Base-by-base conservation (phyloP, 2,888 invertebrate genomes). In the Eugnorisma glareosa region DNA sequence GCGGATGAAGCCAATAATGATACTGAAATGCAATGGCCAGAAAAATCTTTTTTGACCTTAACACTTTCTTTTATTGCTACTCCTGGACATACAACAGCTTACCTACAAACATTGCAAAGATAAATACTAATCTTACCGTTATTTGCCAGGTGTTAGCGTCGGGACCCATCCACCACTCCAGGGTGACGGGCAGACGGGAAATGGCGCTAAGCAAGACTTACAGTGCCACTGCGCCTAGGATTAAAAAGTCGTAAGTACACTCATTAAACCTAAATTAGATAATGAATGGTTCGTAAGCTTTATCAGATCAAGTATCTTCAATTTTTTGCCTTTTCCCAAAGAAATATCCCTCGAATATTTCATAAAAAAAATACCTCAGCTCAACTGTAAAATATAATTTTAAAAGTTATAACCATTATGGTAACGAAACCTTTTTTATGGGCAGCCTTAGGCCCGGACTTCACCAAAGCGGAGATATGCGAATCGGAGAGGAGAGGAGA, bases 221-320 rank as follows among this genome's bases (percentile, higher is more conserved):
- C 93, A 98, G 98, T 93, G 98, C 98, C 67, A 98, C 98, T 11
- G 98, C 98, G 35, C 98, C 99, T 68, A 97, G 98, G 91, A 97
- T 98, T 89, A 99, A 98, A 95, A 99, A 98, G 96, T 97, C 97
- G 98, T 98, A 96, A 97, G 97, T 95, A 31, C 3, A 59, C 18
- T 18, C 18, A 18, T 59, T 59, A 31, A 59, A 18, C 7, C 18
- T 37, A 15, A 35, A 28, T 37, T 0, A 35, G 11, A n/a, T 10
- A 51, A n/a, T 72, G 6, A 1, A 31, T 43, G 4, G 7, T 6
- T 31, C 18, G 2, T 15, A 18, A 31, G 7, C 4, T 21, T 40
- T 7, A 7, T n/a, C 7, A 37, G 45, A 71, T 37, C 57, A 57
- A 57, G 28, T 15, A 57, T 15, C 28, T 57, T 1, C 15, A 1